These are phyloP conservation scores for Ichneumon xanthorius DNA, from an alignment of 2,888 invertebrate species.

Conservation along the genomic window DNA sequence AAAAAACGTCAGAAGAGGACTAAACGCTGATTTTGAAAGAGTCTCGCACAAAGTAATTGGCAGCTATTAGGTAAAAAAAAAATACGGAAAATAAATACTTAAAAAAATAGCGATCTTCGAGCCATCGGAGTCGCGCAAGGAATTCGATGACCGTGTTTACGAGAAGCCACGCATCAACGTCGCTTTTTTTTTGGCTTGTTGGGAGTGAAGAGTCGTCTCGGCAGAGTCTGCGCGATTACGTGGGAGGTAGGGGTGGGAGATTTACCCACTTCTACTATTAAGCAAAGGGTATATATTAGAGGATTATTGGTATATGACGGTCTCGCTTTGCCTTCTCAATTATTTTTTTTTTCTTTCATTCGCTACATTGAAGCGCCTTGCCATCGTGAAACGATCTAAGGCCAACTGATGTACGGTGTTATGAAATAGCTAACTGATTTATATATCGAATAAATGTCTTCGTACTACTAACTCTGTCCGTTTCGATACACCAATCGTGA, in stretches of 20 bases:
- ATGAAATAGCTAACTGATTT: constrained; percentile 61
- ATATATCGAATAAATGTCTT: constrained; percentile 50
- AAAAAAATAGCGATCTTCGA: background rate
- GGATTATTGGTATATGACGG: constrained; percentile 34
- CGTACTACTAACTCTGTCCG: background rate
- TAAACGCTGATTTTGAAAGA: constrained; percentile 47
- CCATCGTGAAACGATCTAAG: constrained; percentile 41
- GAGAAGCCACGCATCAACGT: constrained; percentile 9
- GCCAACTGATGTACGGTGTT: constrained; percentile 51
- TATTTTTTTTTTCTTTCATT: background rate
- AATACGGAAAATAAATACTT: background rate
- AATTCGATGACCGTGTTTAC: constrained; percentile 25
- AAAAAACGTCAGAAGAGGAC: background rate
- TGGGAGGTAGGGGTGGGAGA: background rate
- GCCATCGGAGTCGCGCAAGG: background rate
- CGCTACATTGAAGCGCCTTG: constrained; percentile 22
- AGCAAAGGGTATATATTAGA: constrained; percentile 33
- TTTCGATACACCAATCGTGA: background rate
- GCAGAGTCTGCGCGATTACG: constrained; percentile 24
- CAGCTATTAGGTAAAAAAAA: background rate
- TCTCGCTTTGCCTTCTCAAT: constrained; percentile 35
- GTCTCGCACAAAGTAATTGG: background rate
- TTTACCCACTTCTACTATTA: background rate
- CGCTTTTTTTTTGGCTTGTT: constrained; percentile 12
- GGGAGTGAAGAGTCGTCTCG: constrained; percentile 18